These are phyloP conservation scores for Ceuthmochares aereus DNA, from an alignment of 2,113 vertebrate genomes.

Conservation along the genomic window DNA sequence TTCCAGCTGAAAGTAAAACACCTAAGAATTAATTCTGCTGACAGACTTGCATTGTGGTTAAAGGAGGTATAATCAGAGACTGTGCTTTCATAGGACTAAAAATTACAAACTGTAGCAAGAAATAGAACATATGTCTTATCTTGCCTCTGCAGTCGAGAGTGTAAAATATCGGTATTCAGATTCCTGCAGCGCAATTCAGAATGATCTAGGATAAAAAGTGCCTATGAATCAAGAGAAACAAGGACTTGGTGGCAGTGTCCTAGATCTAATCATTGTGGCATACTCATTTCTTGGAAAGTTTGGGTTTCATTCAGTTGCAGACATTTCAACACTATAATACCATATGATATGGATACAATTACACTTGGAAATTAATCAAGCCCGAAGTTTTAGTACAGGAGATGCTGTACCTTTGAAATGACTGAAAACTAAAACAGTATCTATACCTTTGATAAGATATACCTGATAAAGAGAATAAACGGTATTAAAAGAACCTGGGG, in stretches of 20 bases:
- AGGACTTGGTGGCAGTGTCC: background rate
- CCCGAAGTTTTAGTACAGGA: background rate
- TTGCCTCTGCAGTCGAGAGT: background rate
- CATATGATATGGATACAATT: background rate
- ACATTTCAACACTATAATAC: background rate
- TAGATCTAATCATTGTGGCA: background rate
- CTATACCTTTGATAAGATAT: background rate
- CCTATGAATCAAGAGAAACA: background rate
- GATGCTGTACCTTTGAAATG: background rate
- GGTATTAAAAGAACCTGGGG: background rate
- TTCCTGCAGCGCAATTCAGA: background rate
- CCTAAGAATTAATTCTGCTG: background rate
- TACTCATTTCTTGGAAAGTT: background rate
- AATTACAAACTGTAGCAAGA: background rate
- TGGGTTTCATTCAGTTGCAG: background rate
- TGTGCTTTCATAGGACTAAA: background rate
- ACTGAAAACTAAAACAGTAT: background rate
- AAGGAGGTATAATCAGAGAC: background rate
- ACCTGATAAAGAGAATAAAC: background rate
- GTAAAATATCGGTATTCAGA: background rate
- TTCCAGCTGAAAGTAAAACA: background rate
- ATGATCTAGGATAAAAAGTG: background rate
- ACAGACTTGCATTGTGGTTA: background rate
- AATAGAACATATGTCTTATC: background rate
- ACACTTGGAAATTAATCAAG: background rate